Percentiles rank a stretch among this genome's conserved stretches.
Evolutionary conservation across 2,888 invertebrate genomes (phyloP).

Genomic region (Caenorhabditis parvicauda): DNA sequence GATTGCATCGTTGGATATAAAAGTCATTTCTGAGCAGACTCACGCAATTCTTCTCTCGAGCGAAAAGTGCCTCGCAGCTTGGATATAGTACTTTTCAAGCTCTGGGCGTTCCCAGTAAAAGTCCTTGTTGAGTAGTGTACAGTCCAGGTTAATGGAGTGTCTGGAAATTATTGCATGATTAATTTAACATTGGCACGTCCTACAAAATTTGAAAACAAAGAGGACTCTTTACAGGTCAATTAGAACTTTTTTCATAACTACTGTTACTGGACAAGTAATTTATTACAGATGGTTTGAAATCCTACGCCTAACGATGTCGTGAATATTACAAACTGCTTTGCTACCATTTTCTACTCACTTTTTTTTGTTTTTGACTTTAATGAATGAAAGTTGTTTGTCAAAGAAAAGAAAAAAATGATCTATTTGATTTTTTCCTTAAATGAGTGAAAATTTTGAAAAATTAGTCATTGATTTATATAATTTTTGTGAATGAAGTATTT

Average conservation of each 20-base stretch:
- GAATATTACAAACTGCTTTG: background rate
- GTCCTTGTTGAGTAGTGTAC: constrained; percentile 88
- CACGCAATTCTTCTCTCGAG: constrained; percentile 40
- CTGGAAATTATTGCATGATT: constrained; percentile 49
- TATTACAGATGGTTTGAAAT: too few species aligned
- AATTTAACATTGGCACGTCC: too few species aligned
- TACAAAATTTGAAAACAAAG: too few species aligned
- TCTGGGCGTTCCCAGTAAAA: constrained; percentile 96
- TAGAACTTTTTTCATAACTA: background rate
- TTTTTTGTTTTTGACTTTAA: too few species aligned
- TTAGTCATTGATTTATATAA: too few species aligned
- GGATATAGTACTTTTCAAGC: constrained; percentile 80
- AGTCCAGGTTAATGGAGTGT: constrained; percentile 86
- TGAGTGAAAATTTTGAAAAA: too few species aligned
- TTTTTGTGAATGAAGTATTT: too few species aligned
- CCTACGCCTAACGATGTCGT: too few species aligned
- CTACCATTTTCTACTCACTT: background rate
- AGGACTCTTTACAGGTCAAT: too few species aligned
- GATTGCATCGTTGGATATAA: background rate
- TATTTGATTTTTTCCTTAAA: too few species aligned
- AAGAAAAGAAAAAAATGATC: too few species aligned
- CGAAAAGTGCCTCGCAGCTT: constrained; percentile 74
- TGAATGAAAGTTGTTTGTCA: too few species aligned
- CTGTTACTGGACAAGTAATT: background rate
- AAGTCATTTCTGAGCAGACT: background rate